Base-by-base conservation (phyloP, 2,888 invertebrate genomes). In the Ommatoiulus sabulosus region DNA sequence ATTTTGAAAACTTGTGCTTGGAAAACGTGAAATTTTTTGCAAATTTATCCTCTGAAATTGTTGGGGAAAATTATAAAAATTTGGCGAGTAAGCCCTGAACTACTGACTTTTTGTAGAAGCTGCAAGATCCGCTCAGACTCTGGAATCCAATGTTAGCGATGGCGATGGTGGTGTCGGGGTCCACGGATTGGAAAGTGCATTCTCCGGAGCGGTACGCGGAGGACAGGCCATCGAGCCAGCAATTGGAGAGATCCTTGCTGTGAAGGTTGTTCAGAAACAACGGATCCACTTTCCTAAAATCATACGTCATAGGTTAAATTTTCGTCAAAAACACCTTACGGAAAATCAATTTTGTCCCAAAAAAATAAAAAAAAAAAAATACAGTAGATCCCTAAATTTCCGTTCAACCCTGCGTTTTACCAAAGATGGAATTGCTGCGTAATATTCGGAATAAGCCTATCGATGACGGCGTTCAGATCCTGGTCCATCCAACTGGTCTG, bases 181-280 rank as follows among this genome's bases (percentile, higher is more conserved):
- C 48, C 44, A 35, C 8, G 46, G 44, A 35, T 12, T 44, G 43
- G 44, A 86, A 48, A 15, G 15, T 15, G 46, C 86, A 86, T 4
- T 46, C 44, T 17, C 86, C 86, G 44, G 44, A 8, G 5, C 86
- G 86, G 46, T 24, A 46, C 5, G 44, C 44, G n/a, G 44, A 44
- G 3, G 86, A 43, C 15, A 86, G 44, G 44, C 86, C 86, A 10
- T 86, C n/a, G 17, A 86, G 86, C 46, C n/a, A 46, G n/a, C 86
- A 86, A 12, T 48, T 44, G 44, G 86, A 86, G 10, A 86, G 86
- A 10, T 86, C 86, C 20, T 15, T 8, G 44, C 44, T 44, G 86
- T 86, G 86, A 3, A 86, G 86, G 44, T 86, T 86, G 44, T 48
- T 44, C 44, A 86, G 86, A 46, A 17, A 86, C 46, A 86, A 46